phyloP scores from a whole-genome alignment of 2,888 invertebrate genomes.

The Apotomis betuletana region DNA sequence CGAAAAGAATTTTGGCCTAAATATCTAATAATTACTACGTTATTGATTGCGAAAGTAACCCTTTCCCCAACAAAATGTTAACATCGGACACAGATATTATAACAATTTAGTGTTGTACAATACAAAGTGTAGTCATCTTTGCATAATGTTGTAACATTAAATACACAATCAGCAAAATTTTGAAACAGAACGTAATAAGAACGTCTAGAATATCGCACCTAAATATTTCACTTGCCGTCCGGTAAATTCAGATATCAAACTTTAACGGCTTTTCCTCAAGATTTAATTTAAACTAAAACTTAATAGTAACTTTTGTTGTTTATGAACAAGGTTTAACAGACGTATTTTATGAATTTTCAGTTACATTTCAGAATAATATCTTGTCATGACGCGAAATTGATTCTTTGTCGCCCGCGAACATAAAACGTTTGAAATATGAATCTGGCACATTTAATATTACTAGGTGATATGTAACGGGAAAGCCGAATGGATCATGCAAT shows the following conservation, averaged over 20 bases:
- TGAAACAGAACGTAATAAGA: slow-evolving; percentile 47
- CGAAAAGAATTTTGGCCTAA: too few species aligned
- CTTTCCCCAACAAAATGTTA: too few species aligned
- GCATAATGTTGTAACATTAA: slow-evolving; percentile 28
- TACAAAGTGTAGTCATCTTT: too few species aligned
- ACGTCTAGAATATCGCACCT: slow-evolving; percentile 49
- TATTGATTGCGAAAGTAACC: too few species aligned
- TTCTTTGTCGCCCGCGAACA: slow-evolving; percentile 13
- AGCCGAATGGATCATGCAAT: slow-evolving; percentile 27
- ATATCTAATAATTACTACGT: too few species aligned
- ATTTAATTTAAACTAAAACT: background rate
- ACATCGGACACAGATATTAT: too few species aligned
- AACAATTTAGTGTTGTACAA: too few species aligned
- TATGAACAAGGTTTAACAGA: background rate
- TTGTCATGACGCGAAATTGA: background rate
- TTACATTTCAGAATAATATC: background rate
- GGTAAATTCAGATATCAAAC: slow-evolving; percentile 42
- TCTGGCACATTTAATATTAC: slow-evolving; percentile 14
- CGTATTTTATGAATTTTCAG: background rate
- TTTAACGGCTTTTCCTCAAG: slow-evolving; percentile 46
- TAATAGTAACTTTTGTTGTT: background rate
- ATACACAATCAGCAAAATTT: slow-evolving; percentile 11
- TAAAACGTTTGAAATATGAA: slow-evolving; percentile 19
- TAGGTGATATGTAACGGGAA: slow-evolving; percentile 28
- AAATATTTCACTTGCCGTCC: slow-evolving; percentile 42